These are phyloP conservation scores for Dendrocincla tyrannina DNA, from an alignment of 2,797 vertebrate species.

Conservation along the genomic window DNA sequence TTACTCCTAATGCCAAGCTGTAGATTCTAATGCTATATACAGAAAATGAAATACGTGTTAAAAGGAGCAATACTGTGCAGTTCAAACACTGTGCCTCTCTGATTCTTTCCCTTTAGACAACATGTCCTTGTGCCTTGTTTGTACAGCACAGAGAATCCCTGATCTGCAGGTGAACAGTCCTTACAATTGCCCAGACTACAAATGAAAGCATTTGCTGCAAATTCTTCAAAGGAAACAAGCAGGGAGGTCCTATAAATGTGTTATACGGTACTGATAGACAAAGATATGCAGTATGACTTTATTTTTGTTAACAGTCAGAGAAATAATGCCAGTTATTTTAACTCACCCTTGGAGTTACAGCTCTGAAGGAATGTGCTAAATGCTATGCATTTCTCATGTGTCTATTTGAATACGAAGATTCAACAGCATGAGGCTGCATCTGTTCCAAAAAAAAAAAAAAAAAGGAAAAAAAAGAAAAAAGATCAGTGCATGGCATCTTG, in stretches of 20 bases:
- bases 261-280: neutral
- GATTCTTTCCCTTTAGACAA: neutral
- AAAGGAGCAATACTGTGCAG: neutral
- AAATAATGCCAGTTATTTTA: conserved; percentile 56
- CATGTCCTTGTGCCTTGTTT: neutral
- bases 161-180: neutral
- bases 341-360: neutral
- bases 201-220: neutral
- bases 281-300: neutral
- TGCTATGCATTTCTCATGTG: conserved; percentile 24
- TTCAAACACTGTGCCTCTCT: neutral
- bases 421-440: conserved; percentile 45
- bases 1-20: neutral
- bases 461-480: neutral
- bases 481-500: neutral
- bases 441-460: conserved; percentile 19
- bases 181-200: neutral
- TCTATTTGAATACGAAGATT: conserved; percentile 57
- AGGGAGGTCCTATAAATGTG: neutral
- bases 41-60: neutral
- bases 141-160: neutral
- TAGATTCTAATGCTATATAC: neutral
- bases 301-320: conserved; percentile 42
- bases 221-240: neutral
- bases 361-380: conserved; percentile 49